phyloP scores from a whole-genome alignment of 2,888 invertebrate genomes.

The Diaprepes abbreviatus region DNA sequence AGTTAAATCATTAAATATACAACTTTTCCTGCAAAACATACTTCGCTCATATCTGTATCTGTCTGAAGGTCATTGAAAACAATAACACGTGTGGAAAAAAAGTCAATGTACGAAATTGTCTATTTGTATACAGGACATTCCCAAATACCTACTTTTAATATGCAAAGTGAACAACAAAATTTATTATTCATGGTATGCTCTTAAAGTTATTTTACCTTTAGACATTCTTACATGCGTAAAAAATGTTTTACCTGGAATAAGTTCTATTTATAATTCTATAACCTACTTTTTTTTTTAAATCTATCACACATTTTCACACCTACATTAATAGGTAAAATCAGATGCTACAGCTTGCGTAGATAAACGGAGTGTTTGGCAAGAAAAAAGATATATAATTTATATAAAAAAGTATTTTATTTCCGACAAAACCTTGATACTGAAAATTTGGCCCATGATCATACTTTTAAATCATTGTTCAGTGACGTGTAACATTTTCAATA shows the following conservation, averaged over 20 bases:
- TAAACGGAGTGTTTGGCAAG: neutral
- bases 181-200: neutral
- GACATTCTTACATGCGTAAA: neutral
- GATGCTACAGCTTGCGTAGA: neutral
- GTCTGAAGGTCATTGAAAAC: neutral
- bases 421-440: slow-evolving; percentile 8
- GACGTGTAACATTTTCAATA: neutral
- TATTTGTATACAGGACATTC: slow-evolving; percentile 15
- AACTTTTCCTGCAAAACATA: neutral
- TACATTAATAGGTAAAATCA: neutral
- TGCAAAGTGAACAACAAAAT: neutral
- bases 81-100: neutral
- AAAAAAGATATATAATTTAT: neutral
- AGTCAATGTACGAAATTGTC: neutral
- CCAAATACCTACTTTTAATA: neutral
- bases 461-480: neutral
- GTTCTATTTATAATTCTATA: slow-evolving; percentile 4
- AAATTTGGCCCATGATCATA: slow-evolving; percentile 15
- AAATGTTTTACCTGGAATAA: neutral
- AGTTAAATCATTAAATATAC: neutral
- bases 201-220: neutral
- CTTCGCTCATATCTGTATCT: neutral
- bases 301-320: neutral
- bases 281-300: slow-evolving; percentile 2
- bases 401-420: neutral